phyloP scores from a whole-genome alignment of 2,888 invertebrate species.

The Tetranychus truncatus region DNA sequence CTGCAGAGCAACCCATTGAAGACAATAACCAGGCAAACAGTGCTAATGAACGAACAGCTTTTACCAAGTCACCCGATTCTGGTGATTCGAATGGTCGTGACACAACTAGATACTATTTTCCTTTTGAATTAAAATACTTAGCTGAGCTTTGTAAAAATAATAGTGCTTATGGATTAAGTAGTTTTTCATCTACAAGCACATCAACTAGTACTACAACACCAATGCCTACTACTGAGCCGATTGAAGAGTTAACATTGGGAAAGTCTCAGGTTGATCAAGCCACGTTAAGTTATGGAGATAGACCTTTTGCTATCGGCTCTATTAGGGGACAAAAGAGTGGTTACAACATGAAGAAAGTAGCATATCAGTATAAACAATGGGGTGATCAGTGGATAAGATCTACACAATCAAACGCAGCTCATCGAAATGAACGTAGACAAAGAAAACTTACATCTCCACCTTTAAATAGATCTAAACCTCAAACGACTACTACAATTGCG shows the following conservation, averaged over 20 bases:
- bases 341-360: slow-evolving; percentile 6
- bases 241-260: background rate
- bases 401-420: background rate
- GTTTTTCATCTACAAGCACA: background rate
- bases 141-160: background rate
- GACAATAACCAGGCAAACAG: background rate
- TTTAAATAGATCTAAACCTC: background rate
- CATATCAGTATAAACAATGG: background rate
- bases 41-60: background rate
- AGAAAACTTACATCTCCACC: background rate
- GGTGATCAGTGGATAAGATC: background rate
- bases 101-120: background rate
- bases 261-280: background rate
- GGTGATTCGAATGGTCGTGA: background rate
- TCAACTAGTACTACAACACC: background rate
- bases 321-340: background rate
- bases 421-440: background rate
- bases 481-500: background rate
- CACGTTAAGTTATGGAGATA: background rate
- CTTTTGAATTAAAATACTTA: background rate
- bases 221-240: background rate
- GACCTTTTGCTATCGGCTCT: background rate
- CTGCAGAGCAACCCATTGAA: background rate
- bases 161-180: background rate
- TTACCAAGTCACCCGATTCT: background rate